phyloP scores from a whole-genome alignment of 2,888 invertebrate species.

The Rhamphomyia laevipes region DNA sequence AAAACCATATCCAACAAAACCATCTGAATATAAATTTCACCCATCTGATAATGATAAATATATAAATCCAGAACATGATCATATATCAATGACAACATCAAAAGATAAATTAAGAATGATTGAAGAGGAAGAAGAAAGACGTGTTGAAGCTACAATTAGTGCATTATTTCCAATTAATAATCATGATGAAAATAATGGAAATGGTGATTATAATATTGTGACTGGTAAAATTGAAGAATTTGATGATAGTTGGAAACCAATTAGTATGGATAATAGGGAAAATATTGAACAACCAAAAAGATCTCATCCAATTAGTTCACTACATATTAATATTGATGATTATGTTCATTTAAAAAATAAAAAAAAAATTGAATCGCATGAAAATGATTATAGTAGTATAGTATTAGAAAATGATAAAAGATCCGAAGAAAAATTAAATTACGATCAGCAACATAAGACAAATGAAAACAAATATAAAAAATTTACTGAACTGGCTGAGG shows the following conservation, averaged over 20 bases:
- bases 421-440: too few species aligned
- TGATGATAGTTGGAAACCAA: constrained; percentile 29
- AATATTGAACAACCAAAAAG: not conserved
- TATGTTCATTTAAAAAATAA: not conserved
- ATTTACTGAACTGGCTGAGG: constrained; percentile 6
- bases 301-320: not conserved
- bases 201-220: constrained; percentile 20
- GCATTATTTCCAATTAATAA: constrained; percentile 1
- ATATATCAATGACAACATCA: not conserved
- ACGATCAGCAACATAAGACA: not conserved
- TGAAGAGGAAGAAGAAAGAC: constrained; percentile 31
- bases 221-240: constrained; percentile 25
- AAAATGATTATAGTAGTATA: constrained; percentile 8
- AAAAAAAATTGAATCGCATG: not conserved
- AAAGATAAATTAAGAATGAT: constrained; percentile 21
- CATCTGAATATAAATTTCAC: not conserved
- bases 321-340: not conserved
- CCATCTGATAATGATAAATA: not conserved
- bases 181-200: not conserved
- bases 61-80: not conserved
- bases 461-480: not conserved
- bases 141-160: constrained; percentile 24
- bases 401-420: constrained; percentile 5
- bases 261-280: not conserved
- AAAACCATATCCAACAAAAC: not conserved